A percentile compares a stretch with the other conserved stretches of the same genome.
Evolutionary conservation across 2,797 vertebrate species (phyloP).

Genomic region (Apodemus agrarius): DNA sequence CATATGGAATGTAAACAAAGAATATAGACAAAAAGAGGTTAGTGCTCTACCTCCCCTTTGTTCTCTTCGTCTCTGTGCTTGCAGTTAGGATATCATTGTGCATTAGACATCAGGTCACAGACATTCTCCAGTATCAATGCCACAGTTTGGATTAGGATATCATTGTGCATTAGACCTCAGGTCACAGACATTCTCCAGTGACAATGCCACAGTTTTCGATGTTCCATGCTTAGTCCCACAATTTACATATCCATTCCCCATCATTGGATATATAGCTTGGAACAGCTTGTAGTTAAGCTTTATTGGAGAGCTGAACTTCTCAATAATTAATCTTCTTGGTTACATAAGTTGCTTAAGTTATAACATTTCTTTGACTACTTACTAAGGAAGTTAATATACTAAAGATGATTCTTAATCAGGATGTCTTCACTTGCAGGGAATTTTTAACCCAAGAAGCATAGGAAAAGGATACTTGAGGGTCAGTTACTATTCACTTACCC

Average conservation of each 20-base stretch:
- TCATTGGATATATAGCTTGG: neutral
- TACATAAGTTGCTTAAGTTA: neutral
- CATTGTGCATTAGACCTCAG: neutral
- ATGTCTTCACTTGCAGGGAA: slow-evolving; percentile 43
- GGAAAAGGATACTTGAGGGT: neutral
- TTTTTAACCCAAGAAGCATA: neutral
- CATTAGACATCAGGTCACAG: neutral
- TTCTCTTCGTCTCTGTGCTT: neutral
- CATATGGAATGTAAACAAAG: too few species aligned
- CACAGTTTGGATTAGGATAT: neutral
- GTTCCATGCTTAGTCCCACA: neutral
- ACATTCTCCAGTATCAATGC: neutral
- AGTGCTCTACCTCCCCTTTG: neutral
- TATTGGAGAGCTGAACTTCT: slow-evolving; percentile 25
- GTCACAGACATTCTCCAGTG: neutral
- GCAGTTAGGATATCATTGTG: neutral
- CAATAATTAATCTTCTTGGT: neutral
- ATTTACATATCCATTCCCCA: neutral
- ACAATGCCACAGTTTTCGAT: neutral
- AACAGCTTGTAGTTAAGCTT: neutral
- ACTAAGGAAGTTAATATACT: neutral
- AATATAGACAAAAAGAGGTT: neutral
- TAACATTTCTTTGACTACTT: neutral
- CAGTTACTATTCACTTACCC: neutral
- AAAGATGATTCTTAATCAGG: neutral